Evolutionary conservation across 2,888 invertebrate species (phyloP).

Genomic region (Gasteruption jaculator): DNA sequence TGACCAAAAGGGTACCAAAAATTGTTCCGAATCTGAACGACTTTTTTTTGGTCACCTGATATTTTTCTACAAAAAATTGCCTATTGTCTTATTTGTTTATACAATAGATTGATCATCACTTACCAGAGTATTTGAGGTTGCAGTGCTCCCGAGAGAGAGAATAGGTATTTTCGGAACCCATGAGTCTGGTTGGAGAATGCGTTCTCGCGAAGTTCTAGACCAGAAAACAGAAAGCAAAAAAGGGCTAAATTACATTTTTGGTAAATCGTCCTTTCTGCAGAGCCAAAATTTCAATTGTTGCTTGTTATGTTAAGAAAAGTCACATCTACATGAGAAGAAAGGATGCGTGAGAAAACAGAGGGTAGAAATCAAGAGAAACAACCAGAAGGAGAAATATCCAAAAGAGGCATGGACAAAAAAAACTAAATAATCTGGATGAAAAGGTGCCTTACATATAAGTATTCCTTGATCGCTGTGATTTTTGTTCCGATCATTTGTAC

Average conservation of each 20-base stretch:
- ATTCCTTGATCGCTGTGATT: constrained; percentile 52
- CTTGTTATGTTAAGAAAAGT: too few species aligned
- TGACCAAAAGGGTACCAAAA: too few species aligned
- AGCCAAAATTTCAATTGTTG: too few species aligned
- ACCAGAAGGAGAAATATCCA: background rate
- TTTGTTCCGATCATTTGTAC: constrained; percentile 52
- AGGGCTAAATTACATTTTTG: too few species aligned
- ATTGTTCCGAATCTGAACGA: too few species aligned
- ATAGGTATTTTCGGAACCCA: constrained; percentile 50
- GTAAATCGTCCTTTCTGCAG: too few species aligned
- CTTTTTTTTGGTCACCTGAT: too few species aligned
- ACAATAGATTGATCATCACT: constrained; percentile 25
- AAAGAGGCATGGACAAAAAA: constrained; percentile 12
- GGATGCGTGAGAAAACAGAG: background rate
- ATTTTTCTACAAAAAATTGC: too few species aligned
- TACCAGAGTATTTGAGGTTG: constrained; percentile 48
- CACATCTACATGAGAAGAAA: background rate
- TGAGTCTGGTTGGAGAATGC: constrained; percentile 49
- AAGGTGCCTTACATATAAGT: constrained; percentile 50
- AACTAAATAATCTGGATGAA: constrained; percentile 17
- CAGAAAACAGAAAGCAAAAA: too few species aligned
- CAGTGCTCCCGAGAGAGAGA: constrained; percentile 48
- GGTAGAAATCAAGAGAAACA: background rate
- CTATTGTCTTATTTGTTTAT: too few species aligned
- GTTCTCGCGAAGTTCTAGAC: constrained; percentile 50